These are phyloP conservation scores for Drosophila leonis DNA, from an alignment of 2,888 invertebrate genomes.

Conservation along the genomic window DNA sequence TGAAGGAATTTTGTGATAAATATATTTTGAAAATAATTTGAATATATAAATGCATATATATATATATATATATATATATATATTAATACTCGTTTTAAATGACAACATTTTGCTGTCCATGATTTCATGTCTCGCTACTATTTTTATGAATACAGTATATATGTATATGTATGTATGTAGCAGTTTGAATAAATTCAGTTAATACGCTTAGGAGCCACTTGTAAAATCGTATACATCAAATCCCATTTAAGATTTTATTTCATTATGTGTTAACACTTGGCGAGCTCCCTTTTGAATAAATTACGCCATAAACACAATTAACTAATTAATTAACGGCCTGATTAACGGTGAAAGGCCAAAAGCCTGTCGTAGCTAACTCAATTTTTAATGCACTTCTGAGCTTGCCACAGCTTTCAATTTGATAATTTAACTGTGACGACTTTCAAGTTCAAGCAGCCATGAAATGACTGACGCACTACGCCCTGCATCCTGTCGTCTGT, in stretches of 20 bases:
- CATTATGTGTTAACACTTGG: conserved; percentile 62
- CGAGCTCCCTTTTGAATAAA: conserved; percentile 36
- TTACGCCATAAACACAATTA: conserved; percentile 66
- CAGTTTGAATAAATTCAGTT: conserved; percentile 23
- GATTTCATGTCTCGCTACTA: too few species aligned
- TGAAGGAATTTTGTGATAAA: too few species aligned
- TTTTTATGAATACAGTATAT: too few species aligned
- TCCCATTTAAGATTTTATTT: conserved; percentile 61
- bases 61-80: too few species aligned
- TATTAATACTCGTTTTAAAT: too few species aligned
- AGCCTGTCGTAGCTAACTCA: conserved; percentile 45
- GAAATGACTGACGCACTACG: conserved; percentile 50
- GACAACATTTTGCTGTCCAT: too few species aligned
- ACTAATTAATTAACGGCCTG: conserved; percentile 71
- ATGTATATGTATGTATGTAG: not conserved
- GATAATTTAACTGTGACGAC: conserved; percentile 62
- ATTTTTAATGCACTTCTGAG: conserved; percentile 60
- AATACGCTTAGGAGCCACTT: conserved; percentile 35
- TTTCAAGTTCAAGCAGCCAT: conserved; percentile 71
- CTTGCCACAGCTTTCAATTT: conserved; percentile 58
- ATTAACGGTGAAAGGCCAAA: conserved; percentile 44
- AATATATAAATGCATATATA: too few species aligned
- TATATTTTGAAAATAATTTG: too few species aligned
- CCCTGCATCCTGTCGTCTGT: conserved; percentile 3
- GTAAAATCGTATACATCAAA: conserved; percentile 41